A percentile compares a stretch with the other conserved stretches of the same genome.
Evolutionary conservation across 2,888 invertebrate species (phyloP).

Genomic region (Boloria euphrosyne): DNA sequence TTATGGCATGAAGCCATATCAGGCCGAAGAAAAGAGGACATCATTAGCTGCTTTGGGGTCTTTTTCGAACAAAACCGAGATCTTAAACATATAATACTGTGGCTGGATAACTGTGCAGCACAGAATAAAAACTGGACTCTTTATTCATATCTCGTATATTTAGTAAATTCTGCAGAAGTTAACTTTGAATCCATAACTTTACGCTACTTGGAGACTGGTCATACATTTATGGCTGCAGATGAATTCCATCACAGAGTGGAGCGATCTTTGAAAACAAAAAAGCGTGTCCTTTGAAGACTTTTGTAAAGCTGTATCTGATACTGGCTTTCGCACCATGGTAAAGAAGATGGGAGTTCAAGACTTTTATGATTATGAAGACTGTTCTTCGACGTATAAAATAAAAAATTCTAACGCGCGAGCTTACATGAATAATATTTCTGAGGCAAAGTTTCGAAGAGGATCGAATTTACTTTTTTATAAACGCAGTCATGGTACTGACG

Average conservation of each 20-base stretch:
- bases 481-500: slow-evolving; percentile 25
- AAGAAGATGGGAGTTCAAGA: slow-evolving; percentile 40
- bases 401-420: slow-evolving; percentile 37
- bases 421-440: slow-evolving; percentile 32
- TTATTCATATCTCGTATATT: no score
- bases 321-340: slow-evolving; percentile 37
- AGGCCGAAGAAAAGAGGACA: no score
- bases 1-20: no score
- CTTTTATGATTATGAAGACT: slow-evolving; percentile 40
- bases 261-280: slow-evolving; percentile 43
- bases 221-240: slow-evolving; percentile 51
- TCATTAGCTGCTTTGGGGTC: no score
- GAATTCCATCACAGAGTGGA: slow-evolving; percentile 52
- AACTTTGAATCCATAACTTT: slow-evolving; percentile 34
- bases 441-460: slow-evolving; percentile 32
- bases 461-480: slow-evolving; percentile 30
- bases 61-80: no score
- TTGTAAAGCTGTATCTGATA: slow-evolving; percentile 29
- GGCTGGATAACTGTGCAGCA: no score
- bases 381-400: slow-evolving; percentile 43
- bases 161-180: slow-evolving; percentile 31
- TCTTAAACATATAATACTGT: no score
- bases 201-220: slow-evolving; percentile 41
- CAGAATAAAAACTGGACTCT: no score
- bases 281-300: slow-evolving; percentile 32